Conservation (phyloP, 35 echinoderm and acorn worm genomes). For the Holothuria glaberrima region DNA sequence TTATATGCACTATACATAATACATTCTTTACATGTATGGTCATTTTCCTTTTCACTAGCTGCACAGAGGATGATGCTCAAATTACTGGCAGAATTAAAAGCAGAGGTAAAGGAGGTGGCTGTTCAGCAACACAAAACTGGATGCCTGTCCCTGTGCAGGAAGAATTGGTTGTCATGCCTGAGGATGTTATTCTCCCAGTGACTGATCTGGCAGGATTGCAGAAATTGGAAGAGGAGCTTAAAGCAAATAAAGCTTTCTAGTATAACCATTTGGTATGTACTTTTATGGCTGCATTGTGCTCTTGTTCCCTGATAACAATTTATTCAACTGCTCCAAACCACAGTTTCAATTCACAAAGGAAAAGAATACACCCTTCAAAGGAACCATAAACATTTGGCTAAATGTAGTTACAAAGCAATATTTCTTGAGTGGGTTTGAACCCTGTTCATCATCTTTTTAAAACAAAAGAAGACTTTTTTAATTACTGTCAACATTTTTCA, state of each 20-base stretch:
- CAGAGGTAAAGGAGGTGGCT: not conserved
- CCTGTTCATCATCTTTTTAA: too few relatives aligned
- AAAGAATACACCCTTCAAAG: too few relatives aligned
- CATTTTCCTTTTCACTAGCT: not conserved
- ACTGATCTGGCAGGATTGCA: not conserved
- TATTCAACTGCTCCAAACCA: not conserved
- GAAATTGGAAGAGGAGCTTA: not conserved
- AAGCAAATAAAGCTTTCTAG: not conserved
- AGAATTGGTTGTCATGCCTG: not conserved
- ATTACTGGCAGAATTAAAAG: not conserved
- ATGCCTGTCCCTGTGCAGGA: not conserved
- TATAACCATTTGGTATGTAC: slow-evolving; percentile 4
- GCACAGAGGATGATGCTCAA: slow-evolving; percentile 6
- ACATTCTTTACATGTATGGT: too few relatives aligned
- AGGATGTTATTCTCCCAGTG: not conserved
- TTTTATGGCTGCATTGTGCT: not conserved
- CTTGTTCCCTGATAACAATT: not conserved
- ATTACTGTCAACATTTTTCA: too few relatives aligned
- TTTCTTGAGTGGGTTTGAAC: too few relatives aligned
- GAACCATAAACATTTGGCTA: too few relatives aligned
- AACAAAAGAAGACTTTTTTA: too few relatives aligned
- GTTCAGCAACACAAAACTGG: not conserved
- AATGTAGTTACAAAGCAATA: too few relatives aligned
- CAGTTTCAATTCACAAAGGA: not conserved
- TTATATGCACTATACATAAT: not conserved